Evolutionary conservation across 2,113 vertebrate species (phyloP).

Genomic region (Cryptomyrus ogoouensis): DNA sequence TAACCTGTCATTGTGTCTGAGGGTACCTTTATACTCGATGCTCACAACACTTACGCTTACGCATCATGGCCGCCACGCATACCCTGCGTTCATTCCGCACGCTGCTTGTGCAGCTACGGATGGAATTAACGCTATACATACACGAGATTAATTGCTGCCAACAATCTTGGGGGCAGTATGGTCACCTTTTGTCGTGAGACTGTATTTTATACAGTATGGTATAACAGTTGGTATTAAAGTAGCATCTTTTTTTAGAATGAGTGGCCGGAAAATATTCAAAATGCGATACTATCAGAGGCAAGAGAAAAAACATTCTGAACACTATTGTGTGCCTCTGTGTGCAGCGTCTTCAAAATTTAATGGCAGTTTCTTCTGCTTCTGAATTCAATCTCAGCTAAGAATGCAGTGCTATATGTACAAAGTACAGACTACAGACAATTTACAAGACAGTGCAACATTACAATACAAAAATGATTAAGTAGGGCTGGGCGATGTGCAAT

Average conservation of each 20-base stretch:
- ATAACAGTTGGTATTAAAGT: background rate
- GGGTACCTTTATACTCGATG: background rate
- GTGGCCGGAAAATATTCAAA: background rate
- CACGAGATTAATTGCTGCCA: background rate
- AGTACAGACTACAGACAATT: background rate
- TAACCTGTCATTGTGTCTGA: slow-evolving; percentile 1
- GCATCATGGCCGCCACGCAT: background rate
- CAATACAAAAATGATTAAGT: background rate
- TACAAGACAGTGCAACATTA: background rate
- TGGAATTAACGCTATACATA: background rate
- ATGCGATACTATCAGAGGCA: background rate
- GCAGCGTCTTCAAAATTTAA: background rate
- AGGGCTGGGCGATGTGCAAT: background rate
- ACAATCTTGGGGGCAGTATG: background rate
- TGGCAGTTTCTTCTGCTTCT: background rate
- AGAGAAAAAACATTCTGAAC: background rate
- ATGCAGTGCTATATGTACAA: background rate
- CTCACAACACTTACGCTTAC: background rate
- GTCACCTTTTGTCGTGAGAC: background rate
- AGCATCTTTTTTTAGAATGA: background rate
- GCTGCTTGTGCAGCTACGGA: background rate
- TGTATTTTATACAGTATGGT: background rate
- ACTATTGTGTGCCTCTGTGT: background rate
- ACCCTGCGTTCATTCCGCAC: background rate
- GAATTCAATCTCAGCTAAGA: background rate